These are phyloP conservation scores for Drosophila multiciliata DNA, from an alignment of 2,888 invertebrate genomes.

Conservation along the genomic window DNA sequence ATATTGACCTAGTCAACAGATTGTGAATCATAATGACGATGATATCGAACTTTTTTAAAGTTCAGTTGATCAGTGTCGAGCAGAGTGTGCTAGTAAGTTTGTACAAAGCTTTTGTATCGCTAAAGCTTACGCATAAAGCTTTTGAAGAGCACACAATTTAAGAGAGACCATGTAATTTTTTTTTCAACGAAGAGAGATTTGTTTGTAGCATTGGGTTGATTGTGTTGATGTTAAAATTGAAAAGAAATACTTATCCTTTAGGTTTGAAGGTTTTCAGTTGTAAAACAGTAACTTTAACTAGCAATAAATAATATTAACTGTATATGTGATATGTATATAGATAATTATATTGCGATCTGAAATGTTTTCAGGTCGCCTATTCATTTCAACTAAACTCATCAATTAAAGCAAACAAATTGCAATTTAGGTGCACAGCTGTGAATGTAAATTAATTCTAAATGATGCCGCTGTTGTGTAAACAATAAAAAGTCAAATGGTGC, in stretches of 20 bases:
- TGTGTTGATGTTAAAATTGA: slow-evolving; percentile 39
- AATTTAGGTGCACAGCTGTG: slow-evolving; percentile 34
- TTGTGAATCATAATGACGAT: slow-evolving; percentile 53
- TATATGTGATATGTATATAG: not conserved
- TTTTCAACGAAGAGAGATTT: not conserved
- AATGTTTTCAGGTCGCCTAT: not conserved
- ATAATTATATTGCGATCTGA: not conserved
- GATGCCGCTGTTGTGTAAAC: slow-evolving; percentile 9
- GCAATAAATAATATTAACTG: not conserved
- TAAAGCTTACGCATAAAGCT: slow-evolving; percentile 43
- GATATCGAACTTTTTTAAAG: slow-evolving; percentile 27
- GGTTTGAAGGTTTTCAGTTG: slow-evolving; percentile 46
- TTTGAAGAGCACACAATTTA: slow-evolving; percentile 33
- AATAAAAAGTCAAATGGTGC: slow-evolving; percentile 33
- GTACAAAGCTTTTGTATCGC: slow-evolving; percentile 29
- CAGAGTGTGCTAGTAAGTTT: slow-evolving; percentile 11
- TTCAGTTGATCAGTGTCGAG: slow-evolving; percentile 27
- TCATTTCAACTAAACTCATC: slow-evolving; percentile 1
- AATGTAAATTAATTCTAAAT: slow-evolving; percentile 10
- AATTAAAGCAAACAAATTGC: slow-evolving; percentile 27
- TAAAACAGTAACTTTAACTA: not conserved
- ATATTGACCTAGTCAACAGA: slow-evolving; percentile 76
- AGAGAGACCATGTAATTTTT: slow-evolving; percentile 16
- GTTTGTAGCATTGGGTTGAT: slow-evolving; percentile 38
- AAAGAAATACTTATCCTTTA: slow-evolving; percentile 48